Percentiles rank a stretch among this genome's conserved stretches.
Conservation (phyloP, 2,113 vertebrate species). For the Mungos mungo region DNA sequence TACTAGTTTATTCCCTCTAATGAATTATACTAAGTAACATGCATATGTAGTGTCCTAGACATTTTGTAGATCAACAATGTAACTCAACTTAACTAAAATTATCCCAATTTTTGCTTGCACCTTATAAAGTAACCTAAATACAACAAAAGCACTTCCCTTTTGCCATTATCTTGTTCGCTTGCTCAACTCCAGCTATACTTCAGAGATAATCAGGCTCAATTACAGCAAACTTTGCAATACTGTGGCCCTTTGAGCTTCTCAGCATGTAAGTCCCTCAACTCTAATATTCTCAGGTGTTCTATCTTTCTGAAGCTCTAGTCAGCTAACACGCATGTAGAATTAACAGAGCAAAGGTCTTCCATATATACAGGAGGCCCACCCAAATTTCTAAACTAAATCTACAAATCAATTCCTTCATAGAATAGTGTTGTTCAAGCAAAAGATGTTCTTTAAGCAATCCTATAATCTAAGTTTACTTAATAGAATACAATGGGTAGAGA, state of each 20-base stretch:
- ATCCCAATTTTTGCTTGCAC: not conserved
- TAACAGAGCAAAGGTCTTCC: not conserved
- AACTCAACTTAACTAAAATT: constrained; percentile 2
- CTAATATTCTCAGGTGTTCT: not conserved
- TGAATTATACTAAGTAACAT: not conserved
- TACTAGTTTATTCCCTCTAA: not conserved
- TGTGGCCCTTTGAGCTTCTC: not conserved
- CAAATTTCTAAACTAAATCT: not conserved
- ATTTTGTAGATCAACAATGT: not conserved
- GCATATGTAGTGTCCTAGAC: not conserved
- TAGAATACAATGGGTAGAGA: not conserved
- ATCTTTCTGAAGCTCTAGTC: not conserved
- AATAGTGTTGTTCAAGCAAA: not conserved
- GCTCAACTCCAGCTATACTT: not conserved
- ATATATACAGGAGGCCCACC: not conserved
- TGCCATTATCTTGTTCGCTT: not conserved
- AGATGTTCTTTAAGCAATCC: not conserved
- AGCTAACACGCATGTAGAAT: not conserved
- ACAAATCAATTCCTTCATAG: not conserved
- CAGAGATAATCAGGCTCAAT: not conserved
- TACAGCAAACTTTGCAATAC: not conserved
- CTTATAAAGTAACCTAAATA: not conserved
- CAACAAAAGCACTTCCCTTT: not conserved
- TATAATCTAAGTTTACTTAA: not conserved
- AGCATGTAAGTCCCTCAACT: not conserved